Base-by-base conservation (phyloP, 2,113 vertebrate species). In the Grammomys surdaster region DNA sequence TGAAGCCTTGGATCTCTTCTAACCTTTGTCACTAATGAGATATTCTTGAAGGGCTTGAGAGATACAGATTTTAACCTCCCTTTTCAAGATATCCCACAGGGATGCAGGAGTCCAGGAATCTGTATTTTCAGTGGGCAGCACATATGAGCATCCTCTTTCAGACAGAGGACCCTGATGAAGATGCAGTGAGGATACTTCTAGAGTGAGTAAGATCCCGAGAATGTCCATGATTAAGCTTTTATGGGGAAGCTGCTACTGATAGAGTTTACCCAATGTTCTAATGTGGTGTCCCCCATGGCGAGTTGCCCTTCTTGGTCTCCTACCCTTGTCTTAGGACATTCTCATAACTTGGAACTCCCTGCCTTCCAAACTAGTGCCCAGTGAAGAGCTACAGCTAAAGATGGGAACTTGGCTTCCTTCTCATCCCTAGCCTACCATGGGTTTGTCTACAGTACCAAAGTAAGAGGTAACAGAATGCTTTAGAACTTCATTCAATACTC, bases 21-120 rank as follows among this genome's bases (percentile, higher is more conserved):
- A 89, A 51, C 19, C 60, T 90, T 67, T 67, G n/a, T 70, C 76
- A 65, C 56, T 82, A 70, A 91, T 22, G 75, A 77, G 78, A 51
- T 24, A 56, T 48, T 78, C 40, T n/a, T 82, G 65, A 33, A 86
- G 28, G 26, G 70, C 36, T 76, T 56, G 65, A 56, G 43, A 94
- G 54, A 46, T 22, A 33, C 5, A 54, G 78, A 69, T 70, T 33
- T 58, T 92, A 69, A 65, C 63, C 16, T 85, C 40, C 69, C 12
- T 10, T 58, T 72, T 69, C 33, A 85, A 85, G 60, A 67, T 5
- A 60, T 63, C 20, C 72, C 75, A 36, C 26, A 88, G 90, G 40
- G 24, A 16, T 8, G 0, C 0, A 16, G 8, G 1, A 48, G 46
- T n/a, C 76, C 22, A 33, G 51, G 72, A 72, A 85, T 69, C 48